phyloP scores from a whole-genome alignment of 2,888 invertebrate genomes.

The Blastobasis lacticolella region DNA sequence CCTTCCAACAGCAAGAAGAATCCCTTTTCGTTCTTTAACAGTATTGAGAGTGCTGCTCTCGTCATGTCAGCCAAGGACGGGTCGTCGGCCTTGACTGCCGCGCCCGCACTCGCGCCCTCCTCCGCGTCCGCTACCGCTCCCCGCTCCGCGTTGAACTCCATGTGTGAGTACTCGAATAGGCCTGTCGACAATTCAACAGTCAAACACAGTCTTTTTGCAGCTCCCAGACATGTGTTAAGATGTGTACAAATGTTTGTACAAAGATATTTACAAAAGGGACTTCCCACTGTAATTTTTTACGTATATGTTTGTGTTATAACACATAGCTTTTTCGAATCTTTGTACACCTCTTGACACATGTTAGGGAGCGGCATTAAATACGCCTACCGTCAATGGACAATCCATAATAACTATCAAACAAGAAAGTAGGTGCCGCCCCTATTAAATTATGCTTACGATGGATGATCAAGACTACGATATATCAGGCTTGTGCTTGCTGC shows the following conservation, averaged over 20 bases:
- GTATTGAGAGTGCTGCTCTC: slow-evolving; percentile 79
- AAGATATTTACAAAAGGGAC: too few species aligned
- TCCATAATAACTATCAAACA: not conserved
- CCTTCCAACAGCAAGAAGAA: slow-evolving; percentile 85
- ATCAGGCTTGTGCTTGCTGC: too few species aligned
- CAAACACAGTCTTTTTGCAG: not conserved
- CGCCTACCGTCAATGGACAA: too few species aligned
- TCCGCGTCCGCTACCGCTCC: slow-evolving; percentile 74
- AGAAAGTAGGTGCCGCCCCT: not conserved
- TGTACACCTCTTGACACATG: too few species aligned
- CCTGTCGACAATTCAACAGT: slow-evolving; percentile 55
- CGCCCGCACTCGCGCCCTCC: slow-evolving; percentile 74
- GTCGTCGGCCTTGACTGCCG: slow-evolving; percentile 76
- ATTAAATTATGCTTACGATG: too few species aligned
- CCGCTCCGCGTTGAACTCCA: slow-evolving; percentile 85
- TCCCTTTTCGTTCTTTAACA: slow-evolving; percentile 82
- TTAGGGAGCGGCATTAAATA: too few species aligned
- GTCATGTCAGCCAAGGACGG: slow-evolving; percentile 87
- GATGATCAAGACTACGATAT: too few species aligned
- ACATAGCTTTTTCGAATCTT: not conserved
- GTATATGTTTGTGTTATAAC: too few species aligned
- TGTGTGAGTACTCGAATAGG: slow-evolving; percentile 84
- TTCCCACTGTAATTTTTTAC: too few species aligned
- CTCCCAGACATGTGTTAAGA: not conserved
- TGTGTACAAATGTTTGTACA: too few species aligned